These are phyloP conservation scores for Bemisia tabaci DNA, from an alignment of 1,140 invertebrate species.

Conservation along the genomic window DNA sequence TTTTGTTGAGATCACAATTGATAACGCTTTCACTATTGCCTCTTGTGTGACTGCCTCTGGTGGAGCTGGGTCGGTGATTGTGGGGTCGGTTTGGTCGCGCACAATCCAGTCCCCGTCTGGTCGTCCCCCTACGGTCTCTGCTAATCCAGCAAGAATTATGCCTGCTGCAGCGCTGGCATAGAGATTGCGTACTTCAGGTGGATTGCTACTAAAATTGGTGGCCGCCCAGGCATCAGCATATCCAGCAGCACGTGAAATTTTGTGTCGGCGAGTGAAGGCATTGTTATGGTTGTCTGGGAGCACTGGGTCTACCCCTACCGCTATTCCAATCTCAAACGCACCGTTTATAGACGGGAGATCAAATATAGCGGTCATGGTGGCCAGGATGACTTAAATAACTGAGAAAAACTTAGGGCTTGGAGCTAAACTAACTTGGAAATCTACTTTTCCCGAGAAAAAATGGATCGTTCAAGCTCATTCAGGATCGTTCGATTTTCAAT, in stretches of 20 bases:
- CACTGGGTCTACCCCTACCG: no score
- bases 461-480: no score
- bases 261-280: neutral
- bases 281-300: neutral
- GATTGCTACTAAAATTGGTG: neutral
- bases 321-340: no score
- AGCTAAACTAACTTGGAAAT: no score
- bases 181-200: neutral
- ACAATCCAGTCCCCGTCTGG: neutral
- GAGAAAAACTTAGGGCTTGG: no score
- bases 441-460: no score
- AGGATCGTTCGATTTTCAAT: no score
- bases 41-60: neutral
- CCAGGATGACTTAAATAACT: no score
- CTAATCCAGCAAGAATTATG: neutral
- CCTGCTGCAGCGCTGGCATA: neutral
- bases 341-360: no score
- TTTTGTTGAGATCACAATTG: neutral
- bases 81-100: neutral
- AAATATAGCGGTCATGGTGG: no score
- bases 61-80: neutral
- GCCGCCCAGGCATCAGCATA: neutral
- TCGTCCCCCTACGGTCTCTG: neutral
- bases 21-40: neutral
- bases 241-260: neutral